A percentile compares a stretch with the other conserved stretches of the same genome.
Evolutionary conservation across 2,888 invertebrate genomes (phyloP).

Genomic region (Stegana nigrithorax): DNA sequence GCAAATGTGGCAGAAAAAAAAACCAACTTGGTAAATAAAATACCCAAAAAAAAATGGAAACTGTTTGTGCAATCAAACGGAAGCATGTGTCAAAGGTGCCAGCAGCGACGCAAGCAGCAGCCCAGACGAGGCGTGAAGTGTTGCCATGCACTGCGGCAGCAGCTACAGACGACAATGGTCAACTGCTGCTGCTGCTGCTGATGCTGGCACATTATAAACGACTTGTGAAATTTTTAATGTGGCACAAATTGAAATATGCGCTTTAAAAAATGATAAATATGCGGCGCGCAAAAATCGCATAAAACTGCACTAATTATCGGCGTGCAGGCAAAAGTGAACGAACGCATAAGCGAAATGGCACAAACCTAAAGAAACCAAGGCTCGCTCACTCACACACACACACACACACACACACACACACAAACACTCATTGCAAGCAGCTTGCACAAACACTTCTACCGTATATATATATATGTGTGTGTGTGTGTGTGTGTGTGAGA

Average conservation of each 20-base stretch:
- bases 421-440: too few species aligned
- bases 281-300: not conserved
- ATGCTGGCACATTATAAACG: conserved; percentile 7
- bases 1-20: not conserved
- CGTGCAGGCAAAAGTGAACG: not conserved
- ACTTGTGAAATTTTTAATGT: conserved; percentile 3
- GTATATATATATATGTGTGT: too few species aligned
- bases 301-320: conserved; percentile 47
- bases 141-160: too few species aligned
- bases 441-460: too few species aligned
- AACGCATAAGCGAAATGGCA: not conserved
- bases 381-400: not conserved
- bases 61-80: conserved; percentile 7
- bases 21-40: not conserved
- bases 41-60: not conserved
- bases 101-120: not conserved
- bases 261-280: conserved; percentile 46
- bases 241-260: conserved; percentile 47
- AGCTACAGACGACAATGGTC: too few species aligned
- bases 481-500: too few species aligned
- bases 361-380: not conserved
- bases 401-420: not conserved
- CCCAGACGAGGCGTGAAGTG: too few species aligned
- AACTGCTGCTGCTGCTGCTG: too few species aligned
- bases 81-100: conserved; percentile 17